phyloP scores from a whole-genome alignment of 1,140 invertebrate genomes.

The Drosophila serrata region DNA sequence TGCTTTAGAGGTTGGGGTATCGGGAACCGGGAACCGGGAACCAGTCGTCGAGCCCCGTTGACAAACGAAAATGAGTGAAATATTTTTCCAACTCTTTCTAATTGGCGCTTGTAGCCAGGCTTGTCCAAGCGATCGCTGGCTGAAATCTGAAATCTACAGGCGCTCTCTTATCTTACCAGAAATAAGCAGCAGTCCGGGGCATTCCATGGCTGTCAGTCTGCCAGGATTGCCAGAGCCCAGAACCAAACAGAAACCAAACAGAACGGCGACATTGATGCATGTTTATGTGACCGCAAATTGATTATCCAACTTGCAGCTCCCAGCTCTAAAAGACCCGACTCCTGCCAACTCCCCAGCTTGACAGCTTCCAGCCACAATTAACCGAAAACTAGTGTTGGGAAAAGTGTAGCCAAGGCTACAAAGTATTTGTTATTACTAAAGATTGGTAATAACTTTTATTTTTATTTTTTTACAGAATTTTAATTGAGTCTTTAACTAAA shows the following conservation, averaged over 20 bases:
- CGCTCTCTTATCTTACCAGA: constrained; percentile 74
- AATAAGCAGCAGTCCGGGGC: constrained; percentile 71
- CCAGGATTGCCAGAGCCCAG: constrained; percentile 17
- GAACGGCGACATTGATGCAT: constrained; percentile 70
- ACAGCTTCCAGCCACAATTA: constrained; percentile 54
- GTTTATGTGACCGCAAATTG: constrained; percentile 80
- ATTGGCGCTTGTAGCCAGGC: constrained; percentile 78
- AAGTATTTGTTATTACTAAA: neutral
- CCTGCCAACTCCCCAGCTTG: constrained; percentile 11
- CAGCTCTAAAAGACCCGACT: constrained; percentile 22
- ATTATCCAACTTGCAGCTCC: constrained; percentile 53
- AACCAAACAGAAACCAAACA: neutral
- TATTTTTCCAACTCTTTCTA: constrained; percentile 76
- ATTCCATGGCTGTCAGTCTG: constrained; percentile 65
- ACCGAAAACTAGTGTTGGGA: constrained; percentile 29
- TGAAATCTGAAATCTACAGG: constrained; percentile 78
- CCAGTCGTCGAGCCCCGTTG: too few species aligned
- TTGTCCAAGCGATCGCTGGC: constrained; percentile 50
- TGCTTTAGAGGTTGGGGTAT: constrained; percentile 6
- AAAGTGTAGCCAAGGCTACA: neutral
- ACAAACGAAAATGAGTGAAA: constrained; percentile 79
- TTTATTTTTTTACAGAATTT: too few species aligned
- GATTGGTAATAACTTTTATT: too few species aligned
- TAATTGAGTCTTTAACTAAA: neutral
- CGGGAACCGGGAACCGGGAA: too few species aligned